phyloP scores from a whole-genome alignment of 2,888 invertebrate species.

The Erebia epiphron region DNA sequence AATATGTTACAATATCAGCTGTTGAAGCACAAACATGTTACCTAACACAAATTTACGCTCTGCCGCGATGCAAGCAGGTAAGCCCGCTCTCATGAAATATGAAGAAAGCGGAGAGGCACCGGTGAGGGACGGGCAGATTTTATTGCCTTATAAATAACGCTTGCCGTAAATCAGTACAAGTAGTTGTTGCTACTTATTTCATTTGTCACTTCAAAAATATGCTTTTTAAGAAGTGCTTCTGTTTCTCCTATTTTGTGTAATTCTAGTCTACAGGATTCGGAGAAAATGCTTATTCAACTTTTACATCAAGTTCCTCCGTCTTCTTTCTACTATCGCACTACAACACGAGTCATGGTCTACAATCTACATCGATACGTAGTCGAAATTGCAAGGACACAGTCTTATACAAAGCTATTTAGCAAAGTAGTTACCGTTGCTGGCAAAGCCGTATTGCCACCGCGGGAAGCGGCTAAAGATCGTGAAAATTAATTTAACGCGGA shows the following conservation, averaged over 20 bases:
- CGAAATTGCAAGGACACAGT: no score
- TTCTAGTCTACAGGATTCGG: no score
- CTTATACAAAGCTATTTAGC: no score
- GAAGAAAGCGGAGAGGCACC: slow-evolving; percentile 36
- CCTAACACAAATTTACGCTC: slow-evolving; percentile 35
- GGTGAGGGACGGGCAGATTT: slow-evolving; percentile 37
- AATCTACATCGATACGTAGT: no score
- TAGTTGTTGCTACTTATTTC: slow-evolving; percentile 29
- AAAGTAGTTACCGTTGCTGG: neutral
- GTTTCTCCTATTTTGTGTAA: no score
- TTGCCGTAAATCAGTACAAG: slow-evolving; percentile 36
- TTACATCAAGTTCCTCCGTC: no score
- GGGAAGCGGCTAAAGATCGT: neutral
- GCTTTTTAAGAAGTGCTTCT: neutral
- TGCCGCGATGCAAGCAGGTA: slow-evolving; percentile 26
- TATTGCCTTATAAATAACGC: slow-evolving; percentile 39
- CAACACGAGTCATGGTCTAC: no score
- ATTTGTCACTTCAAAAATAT: slow-evolving; percentile 12
- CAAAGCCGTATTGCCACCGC: neutral
- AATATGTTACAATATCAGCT: slow-evolving; percentile 35
- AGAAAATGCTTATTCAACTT: no score
- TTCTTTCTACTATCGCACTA: no score
- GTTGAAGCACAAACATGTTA: slow-evolving; percentile 29
- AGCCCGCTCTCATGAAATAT: slow-evolving; percentile 39
- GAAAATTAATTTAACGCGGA: neutral